Evolutionary conservation across 2,113 vertebrate genomes (phyloP), one percentile per base, ranked within the genome.

Genomic region (Ibidorhyncha struthersii): DNA sequence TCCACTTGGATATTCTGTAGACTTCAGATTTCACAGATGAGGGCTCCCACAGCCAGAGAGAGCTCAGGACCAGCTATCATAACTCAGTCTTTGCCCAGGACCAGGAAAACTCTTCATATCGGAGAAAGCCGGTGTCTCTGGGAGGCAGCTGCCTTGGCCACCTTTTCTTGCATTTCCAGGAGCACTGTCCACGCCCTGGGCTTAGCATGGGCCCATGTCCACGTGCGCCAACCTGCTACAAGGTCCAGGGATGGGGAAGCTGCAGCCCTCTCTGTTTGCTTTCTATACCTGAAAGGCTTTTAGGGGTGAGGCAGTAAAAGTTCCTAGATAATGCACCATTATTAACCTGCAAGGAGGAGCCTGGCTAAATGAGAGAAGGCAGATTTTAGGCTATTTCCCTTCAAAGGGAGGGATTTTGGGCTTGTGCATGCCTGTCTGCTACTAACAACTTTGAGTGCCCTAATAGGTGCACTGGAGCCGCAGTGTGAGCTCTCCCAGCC

Each of bases 151-250:
- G 30, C 45, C 14, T 55, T 2, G 3, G 5, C 36, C 1, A 1
- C 82, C 41, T 77, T 56, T n/a, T 11, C 25, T 74, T 40, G 12
- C 22, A 3, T 40, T 79, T 82, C 22, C 65, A 90, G 21, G 16
- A 93, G 65, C 2, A 3, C 20, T 1, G 1, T 15, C 56, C 45
- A 8, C 12, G 6, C 21, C 47, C 32, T 3, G 3, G 40, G 13
- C 27, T 41, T 38, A 67, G 32, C 0, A 0, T 9, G 22, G 20
- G 4, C 17, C 49, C 41, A 19, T 3, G 1, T 27, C 38, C 3
- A 0, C 38, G 38, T 2, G 2, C 38, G 2, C 45, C 7, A 9
- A 15, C 7, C 16, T 80, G 30, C 65, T 36, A 2, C 36, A 12
- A 45, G 8, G 21, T 29, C 22, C 47, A 59, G 27, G n/a, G 27